Conservation (phyloP, 2,888 invertebrate species). For the Polymixis lichenea region DNA sequence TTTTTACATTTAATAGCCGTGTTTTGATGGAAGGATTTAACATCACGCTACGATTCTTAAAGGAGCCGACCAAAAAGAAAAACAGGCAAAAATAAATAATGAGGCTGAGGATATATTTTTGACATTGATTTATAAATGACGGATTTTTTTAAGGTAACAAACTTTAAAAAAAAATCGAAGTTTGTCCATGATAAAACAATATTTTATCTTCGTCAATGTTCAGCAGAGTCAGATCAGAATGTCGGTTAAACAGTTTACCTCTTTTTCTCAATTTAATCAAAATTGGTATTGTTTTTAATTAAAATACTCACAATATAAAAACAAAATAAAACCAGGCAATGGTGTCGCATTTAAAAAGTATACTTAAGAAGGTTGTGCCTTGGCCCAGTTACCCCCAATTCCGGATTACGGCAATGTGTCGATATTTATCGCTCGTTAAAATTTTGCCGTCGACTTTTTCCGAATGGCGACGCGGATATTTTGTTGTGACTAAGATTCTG, state of each 20-base stretch:
- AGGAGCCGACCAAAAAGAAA: neutral
- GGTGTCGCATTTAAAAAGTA: constrained; percentile 22
- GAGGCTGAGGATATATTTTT: too few relatives aligned
- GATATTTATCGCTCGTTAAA: constrained; percentile 75
- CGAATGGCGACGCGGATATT: constrained; percentile 17
- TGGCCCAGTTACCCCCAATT: constrained; percentile 54
- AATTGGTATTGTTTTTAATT: neutral
- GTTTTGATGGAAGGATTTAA: neutral
- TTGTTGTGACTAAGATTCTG: constrained; percentile 32
- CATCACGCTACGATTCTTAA: neutral
- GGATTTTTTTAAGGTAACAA: too few relatives aligned
- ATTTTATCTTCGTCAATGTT: neutral
- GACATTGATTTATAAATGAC: too few relatives aligned
- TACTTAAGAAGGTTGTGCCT: constrained; percentile 35
- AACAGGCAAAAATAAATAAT: neutral
- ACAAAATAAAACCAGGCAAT: constrained; percentile 8
- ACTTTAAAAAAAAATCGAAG: too few relatives aligned
- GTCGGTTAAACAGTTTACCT: neutral
- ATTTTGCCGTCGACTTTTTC: constrained; percentile 59
- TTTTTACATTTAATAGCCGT: too few relatives aligned
- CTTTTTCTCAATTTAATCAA: neutral
- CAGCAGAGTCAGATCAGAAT: too few relatives aligned
- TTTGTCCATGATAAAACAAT: neutral
- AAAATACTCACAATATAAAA: neutral
- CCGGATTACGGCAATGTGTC: constrained; percentile 69